phyloP scores from a whole-genome alignment of 2,113 vertebrate genomes.

The Phylloscopus trochiloides region DNA sequence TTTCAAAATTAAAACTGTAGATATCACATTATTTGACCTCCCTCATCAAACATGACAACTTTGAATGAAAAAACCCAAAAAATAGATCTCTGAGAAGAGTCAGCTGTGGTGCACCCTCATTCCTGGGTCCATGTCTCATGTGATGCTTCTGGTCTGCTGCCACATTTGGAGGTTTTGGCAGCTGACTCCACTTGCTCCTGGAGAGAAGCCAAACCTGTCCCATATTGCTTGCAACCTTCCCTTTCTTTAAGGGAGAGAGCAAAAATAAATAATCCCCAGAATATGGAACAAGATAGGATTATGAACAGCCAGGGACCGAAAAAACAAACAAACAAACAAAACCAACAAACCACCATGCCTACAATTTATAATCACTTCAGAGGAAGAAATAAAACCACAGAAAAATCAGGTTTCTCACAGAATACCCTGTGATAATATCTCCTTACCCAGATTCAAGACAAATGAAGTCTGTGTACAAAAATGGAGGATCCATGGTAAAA shows the following conservation, averaged over 20 bases:
- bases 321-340: neutral
- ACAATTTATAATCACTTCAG: neutral
- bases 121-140: neutral
- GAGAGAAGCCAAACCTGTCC: neutral
- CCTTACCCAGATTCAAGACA: neutral
- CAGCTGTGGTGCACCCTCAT: neutral
- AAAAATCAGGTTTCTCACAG: neutral
- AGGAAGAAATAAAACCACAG: neutral
- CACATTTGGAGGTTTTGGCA: neutral
- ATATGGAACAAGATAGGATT: neutral
- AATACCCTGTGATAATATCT: neutral
- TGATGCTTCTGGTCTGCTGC: neutral
- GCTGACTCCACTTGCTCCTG: neutral
- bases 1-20: neutral
- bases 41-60: neutral
- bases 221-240: neutral
- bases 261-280: neutral
- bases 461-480: neutral
- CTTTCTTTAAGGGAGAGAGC: neutral
- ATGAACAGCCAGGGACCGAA: neutral
- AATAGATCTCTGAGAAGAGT: neutral
- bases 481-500: neutral
- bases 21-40: neutral
- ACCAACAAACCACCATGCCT: neutral
- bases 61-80: neutral